Evolutionary conservation across 1,140 invertebrate genomes (phyloP), one percentile per base, ranked within the genome.

Genomic region (Drosophila nebulosa): DNA sequence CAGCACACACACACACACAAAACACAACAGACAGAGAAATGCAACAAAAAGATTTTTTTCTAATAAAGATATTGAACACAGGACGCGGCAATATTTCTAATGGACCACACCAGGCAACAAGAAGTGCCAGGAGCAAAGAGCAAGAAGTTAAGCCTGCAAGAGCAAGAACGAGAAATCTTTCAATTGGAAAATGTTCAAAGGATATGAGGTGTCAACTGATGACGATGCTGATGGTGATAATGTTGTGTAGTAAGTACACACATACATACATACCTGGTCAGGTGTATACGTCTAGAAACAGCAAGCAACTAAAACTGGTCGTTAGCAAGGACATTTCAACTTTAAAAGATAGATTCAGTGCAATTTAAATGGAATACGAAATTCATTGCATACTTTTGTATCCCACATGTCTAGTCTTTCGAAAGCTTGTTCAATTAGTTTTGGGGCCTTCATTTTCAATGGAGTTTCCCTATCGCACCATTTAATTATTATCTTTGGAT

Each of bases 161-260:
- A 46, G 39, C 14, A 39, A 39, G 32, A 21, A n/a, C n/a, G n/a
- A 36, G 22, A 64, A 68, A 30, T 60, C 64, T 35, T 65, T 86
- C 80, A 72, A 86, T 85, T 85, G 80, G 81, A 85, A 85, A 85
- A 80, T 84, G 80, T 77, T 85, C 65, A 86, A 86, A 85, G 81
- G 78, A 86, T 78, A 86, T 85, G 70, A 85, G 74, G 81, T 85
- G 81, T 85, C 81, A 85, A 70, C 69, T 60, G 73, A 77, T 60
- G 80, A 79, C 7, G 39, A 42, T 24, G 18, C 18, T 39, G n/a
- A 39, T 58, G 56, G 18, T 46, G 39, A 46, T 46, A 46, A 46
- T 21, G 39, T 21, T 46, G 16, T 46, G 16, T 7, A 46, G 39
- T 46, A 14, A 46, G 16, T 1, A 21, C 14, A n/a, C n/a, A n/a